Evolutionary conservation across 2,888 invertebrate genomes (phyloP).

Genomic region (Melinopterus prodromus): DNA sequence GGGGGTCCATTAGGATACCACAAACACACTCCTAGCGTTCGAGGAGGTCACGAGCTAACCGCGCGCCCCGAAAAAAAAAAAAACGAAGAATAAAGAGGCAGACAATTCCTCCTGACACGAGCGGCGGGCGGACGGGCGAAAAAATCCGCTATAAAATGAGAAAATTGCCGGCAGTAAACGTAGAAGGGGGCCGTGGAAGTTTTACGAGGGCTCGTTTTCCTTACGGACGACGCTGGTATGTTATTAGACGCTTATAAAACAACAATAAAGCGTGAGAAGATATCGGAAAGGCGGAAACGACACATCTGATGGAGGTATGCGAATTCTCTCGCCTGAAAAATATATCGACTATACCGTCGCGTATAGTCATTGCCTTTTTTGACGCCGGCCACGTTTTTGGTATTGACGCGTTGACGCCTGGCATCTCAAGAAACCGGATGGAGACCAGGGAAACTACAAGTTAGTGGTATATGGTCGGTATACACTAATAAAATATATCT

Average conservation of each 20-base stretch:
- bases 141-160: background rate
- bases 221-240: background rate
- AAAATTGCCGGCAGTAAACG: background rate
- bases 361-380: too few relatives aligned
- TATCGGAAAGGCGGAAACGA: background rate
- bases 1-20: background rate
- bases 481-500: too few relatives aligned
- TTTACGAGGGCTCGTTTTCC: background rate
- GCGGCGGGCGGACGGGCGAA: background rate
- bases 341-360: too few relatives aligned
- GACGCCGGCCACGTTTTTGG: too few relatives aligned
- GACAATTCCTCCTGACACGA: background rate
- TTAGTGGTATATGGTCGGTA: too few relatives aligned
- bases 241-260: constrained; percentile 4
- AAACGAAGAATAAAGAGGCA: background rate
- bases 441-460: too few relatives aligned
- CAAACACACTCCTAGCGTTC: background rate
- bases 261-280: background rate
- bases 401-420: too few relatives aligned
- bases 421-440: too few relatives aligned
- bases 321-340: background rate
- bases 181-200: background rate
- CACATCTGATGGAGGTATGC: background rate
- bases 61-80: background rate
- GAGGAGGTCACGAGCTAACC: background rate